Evolutionary conservation across 2,797 vertebrate species (phyloP).

Genomic region (Paedocypris micromegethes): DNA sequence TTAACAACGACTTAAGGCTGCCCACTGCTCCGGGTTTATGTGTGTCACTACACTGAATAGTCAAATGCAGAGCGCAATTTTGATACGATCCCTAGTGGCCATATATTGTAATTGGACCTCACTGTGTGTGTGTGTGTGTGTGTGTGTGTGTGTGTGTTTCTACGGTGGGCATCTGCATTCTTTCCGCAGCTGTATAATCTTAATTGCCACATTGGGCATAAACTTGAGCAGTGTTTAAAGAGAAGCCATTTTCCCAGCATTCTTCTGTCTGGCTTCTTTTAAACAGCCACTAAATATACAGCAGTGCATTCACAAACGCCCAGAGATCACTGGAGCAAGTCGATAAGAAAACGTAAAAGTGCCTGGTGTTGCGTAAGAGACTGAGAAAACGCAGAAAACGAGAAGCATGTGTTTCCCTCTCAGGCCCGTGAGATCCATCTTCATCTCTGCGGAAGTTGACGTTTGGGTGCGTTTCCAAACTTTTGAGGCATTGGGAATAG

Average conservation of each 20-base stretch:
- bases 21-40: no score
- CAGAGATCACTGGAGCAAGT: background rate
- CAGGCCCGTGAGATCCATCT: background rate
- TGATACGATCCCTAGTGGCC: no score
- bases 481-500: conserved; percentile 1
- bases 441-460: background rate
- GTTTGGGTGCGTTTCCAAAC: conserved; percentile 1
- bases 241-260: conserved; percentile 2
- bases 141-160: background rate
- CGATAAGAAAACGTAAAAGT: background rate
- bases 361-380: no score
- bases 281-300: background rate
- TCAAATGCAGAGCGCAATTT: no score
- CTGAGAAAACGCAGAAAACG: background rate
- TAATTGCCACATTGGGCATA: conserved; percentile 4
- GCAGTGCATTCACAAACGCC: background rate
- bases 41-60: no score
- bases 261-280: background rate
- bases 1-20: no score
- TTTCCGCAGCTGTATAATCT: background rate
- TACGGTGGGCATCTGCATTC: background rate
- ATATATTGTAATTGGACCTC: background rate
- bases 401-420: conserved; percentile 13
- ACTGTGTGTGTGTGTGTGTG: no score
- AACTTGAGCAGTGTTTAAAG: conserved; percentile 9